A percentile compares a stretch with the other conserved stretches of the same genome.
Conservation (phyloP, 1,140 invertebrate genomes). For the Myzus persicae region DNA sequence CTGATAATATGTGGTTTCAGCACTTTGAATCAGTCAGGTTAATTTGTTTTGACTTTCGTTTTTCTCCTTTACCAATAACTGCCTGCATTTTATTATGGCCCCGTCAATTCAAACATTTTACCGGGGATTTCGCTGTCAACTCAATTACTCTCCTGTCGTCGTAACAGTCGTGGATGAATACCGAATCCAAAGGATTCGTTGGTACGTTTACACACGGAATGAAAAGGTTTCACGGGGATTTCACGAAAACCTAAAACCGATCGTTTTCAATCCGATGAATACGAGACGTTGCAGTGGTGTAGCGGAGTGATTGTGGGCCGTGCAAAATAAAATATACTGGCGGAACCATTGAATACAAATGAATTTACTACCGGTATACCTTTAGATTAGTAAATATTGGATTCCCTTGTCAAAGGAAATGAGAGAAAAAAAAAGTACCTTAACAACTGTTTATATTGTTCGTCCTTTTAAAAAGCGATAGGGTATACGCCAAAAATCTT, state of each 20-base stretch:
- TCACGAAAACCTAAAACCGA: background rate
- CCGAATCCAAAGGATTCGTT: background rate
- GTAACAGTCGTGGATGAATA: background rate
- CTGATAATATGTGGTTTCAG: background rate
- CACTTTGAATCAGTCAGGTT: slow-evolving; percentile 17
- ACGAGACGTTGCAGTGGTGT: no score
- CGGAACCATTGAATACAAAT: slow-evolving; percentile 24
- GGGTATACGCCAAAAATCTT: background rate
- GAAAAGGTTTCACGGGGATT: slow-evolving; percentile 44
- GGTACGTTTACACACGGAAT: slow-evolving; percentile 4
- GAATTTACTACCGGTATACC: background rate
- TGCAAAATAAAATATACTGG: background rate
- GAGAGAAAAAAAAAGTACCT: background rate
- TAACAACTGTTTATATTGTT: background rate
- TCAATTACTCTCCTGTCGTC: slow-evolving; percentile 52
- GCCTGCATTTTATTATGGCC: slow-evolving; percentile 21
- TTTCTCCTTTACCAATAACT: slow-evolving; percentile 37
- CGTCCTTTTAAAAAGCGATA: background rate
- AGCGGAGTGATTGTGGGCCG: background rate
- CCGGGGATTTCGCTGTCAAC: slow-evolving; percentile 50
- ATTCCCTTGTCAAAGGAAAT: background rate
- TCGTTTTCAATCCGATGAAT: slow-evolving; percentile 42
- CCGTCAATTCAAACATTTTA: slow-evolving; percentile 46
- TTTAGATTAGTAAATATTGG: slow-evolving; percentile 32
- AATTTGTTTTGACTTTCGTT: slow-evolving; percentile 47